Conservation (phyloP, 2,888 invertebrate genomes). For the Ctenicera cuprea region DNA sequence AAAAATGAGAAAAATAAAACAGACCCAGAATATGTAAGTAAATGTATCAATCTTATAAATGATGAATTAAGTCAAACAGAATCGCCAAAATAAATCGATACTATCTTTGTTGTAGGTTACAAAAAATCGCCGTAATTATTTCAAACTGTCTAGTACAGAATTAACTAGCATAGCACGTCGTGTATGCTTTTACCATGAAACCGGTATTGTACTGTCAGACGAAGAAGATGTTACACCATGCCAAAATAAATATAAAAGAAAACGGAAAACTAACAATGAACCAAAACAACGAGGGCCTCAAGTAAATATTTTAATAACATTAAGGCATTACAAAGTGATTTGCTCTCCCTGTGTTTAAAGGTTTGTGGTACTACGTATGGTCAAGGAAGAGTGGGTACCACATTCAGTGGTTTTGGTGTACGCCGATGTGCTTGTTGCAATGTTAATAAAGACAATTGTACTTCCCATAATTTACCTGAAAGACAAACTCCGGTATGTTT, state of each 20-base stretch:
- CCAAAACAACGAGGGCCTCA: neutral
- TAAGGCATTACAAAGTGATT: neutral
- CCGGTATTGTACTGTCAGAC: neutral
- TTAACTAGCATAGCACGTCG: conserved; percentile 21
- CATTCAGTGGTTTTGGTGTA: neutral
- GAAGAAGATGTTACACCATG: conserved; percentile 12
- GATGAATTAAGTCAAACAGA: too few species aligned
- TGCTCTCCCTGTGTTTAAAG: conserved; percentile 5
- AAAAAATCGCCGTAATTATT: neutral
- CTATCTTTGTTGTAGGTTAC: neutral
- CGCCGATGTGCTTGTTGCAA: conserved; percentile 1
- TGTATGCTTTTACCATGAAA: conserved; percentile 6
- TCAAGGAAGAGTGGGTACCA: neutral
- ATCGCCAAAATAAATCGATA: neutral
- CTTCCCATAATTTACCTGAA: neutral
- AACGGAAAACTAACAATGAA: neutral
- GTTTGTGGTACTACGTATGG: neutral
- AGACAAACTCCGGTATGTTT: neutral
- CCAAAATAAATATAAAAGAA: conserved; percentile 7
- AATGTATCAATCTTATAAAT: neutral
- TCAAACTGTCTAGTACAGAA: neutral
- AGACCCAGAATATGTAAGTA: conserved; percentile 1
- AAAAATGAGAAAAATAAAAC: too few species aligned
- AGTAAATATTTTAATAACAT: neutral
- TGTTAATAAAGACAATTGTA: neutral